These are phyloP conservation scores for Albula goreensis DNA, from an alignment of 2,113 vertebrate species.

Conservation along the genomic window DNA sequence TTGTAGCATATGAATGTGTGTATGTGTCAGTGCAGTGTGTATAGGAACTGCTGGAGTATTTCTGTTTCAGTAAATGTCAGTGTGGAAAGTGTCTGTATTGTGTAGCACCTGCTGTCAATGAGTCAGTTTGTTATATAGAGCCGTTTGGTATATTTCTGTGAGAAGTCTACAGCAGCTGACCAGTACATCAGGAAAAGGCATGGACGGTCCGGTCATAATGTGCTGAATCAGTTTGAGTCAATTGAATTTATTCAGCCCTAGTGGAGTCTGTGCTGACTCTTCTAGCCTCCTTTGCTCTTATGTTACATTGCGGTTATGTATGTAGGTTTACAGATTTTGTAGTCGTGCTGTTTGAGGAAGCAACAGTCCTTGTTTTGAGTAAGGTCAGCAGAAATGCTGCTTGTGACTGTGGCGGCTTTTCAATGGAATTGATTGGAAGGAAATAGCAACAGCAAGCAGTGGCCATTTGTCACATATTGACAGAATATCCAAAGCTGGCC, in stretches of 20 bases:
- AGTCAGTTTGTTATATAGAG: too few relatives aligned
- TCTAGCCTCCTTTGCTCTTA: background rate
- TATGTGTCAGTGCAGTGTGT: background rate
- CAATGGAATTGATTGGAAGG: background rate
- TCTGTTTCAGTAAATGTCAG: background rate
- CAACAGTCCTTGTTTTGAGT: background rate
- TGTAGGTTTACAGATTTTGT: background rate
- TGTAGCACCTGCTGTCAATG: too few relatives aligned
- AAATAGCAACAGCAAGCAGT: background rate
- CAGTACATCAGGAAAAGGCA: too few relatives aligned
- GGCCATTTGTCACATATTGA: background rate
- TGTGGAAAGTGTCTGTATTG: too few relatives aligned
- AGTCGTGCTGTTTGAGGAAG: background rate
- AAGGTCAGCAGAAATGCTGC: background rate
- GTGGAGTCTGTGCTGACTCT: background rate
- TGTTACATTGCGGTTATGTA: background rate
- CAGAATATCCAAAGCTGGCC: background rate
- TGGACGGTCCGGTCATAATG: background rate
- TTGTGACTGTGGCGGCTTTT: background rate
- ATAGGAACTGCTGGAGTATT: background rate
- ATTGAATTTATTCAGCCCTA: background rate
- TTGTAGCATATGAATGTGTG: background rate
- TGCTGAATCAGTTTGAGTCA: background rate
- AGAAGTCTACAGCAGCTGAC: too few relatives aligned
- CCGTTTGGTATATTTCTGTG: too few relatives aligned